Base-by-base conservation (phyloP, 2,888 invertebrate species). In the Tholera decimalis region DNA sequence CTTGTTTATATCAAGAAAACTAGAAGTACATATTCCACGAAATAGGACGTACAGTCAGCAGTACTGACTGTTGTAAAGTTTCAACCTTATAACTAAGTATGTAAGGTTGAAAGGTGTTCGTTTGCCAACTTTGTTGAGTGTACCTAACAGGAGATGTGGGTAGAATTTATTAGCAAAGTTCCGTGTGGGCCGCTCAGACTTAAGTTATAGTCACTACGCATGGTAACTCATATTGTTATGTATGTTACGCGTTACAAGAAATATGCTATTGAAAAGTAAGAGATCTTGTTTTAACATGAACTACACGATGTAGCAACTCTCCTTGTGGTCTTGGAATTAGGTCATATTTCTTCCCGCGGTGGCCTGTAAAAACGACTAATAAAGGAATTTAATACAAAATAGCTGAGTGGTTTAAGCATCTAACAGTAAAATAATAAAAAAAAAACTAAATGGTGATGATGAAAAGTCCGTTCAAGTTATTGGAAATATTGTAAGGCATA, bases 141-240 rank as follows among this genome's bases (percentile, higher is more conserved):
- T 37, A 59, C 46, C 15, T 11, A 26, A 26, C 20, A 46, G 41
- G 47, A 65, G 73, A 77, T 71, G 70, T 69, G 63, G 66, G 62
- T 44, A 15, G 80, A 80, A 79, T 79, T 79, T 80, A 78, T 78
- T 67, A 76, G 65, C 35, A 22, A 62, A 69, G 50, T 70, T 71
- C 68, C 67, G 57, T 77, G 78, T 74, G 66, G 62, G 64, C 58
- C 59, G 44, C 61, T 64, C 46, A 62, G 60, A 49, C 60, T 62
- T 70, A 75, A 83, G 56, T 82, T 82, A 83, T 70, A 70, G 71
- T 44, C 47, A 24, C 35, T 65, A 72, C 71, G 68, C 82, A 80
- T 82, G 77, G 76, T 80, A 74, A 55, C 57, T 75, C 59, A 75
- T 71, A 61, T 55, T 60, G 62, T 55, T 62, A 69, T 53, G 41